Percentiles rank a stretch among this genome's conserved stretches.
Conservation (phyloP, 2,113 vertebrate species). For the Microtus richardsoni region DNA sequence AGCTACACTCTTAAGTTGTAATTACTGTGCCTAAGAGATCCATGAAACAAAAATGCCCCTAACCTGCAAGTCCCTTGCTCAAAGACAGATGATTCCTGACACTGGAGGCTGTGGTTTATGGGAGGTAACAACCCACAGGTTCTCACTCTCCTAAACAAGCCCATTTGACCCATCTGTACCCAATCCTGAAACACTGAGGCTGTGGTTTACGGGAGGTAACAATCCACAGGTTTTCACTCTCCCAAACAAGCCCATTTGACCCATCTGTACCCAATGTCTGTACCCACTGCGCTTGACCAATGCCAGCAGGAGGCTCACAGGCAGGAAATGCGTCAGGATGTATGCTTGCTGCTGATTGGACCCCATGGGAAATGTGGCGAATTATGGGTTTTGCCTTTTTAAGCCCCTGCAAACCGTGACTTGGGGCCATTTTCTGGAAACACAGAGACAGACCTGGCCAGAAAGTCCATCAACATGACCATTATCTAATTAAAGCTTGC, state of each 20-base stretch:
- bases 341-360: neutral
- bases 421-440: neutral
- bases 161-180: no score
- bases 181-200: no score
- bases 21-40: neutral
- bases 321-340: neutral
- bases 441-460: neutral
- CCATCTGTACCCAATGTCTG: neutral
- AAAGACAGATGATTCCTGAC: neutral
- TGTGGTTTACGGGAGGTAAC: no score
- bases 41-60: neutral
- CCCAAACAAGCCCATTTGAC: no score
- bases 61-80: neutral
- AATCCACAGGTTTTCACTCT: no score
- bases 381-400: neutral
- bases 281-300: neutral
- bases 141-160: no score
- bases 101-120: neutral
- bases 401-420: neutral
- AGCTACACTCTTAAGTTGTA: neutral
- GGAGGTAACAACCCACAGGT: no score
- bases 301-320: no score
- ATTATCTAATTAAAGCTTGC: no score
- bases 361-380: no score
- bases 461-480: neutral